Evolutionary conservation across 2,113 vertebrate species (phyloP).

Genomic region (Brachypodius melanocephalos): DNA sequence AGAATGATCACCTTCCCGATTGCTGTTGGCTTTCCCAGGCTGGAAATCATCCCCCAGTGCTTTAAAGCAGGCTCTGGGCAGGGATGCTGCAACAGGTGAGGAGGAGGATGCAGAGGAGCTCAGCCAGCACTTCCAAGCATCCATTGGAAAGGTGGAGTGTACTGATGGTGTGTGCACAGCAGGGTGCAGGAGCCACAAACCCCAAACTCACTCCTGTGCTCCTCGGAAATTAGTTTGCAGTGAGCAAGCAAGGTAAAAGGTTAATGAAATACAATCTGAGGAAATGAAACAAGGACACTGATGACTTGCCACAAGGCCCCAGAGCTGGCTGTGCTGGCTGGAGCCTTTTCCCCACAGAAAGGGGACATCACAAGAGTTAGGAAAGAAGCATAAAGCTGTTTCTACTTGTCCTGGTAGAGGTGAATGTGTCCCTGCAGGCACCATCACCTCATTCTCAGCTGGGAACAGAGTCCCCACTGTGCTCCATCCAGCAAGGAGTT

Average conservation of each 20-base stretch:
- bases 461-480: background rate
- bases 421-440: accelerated
- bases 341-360: background rate
- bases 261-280: constrained; percentile 24
- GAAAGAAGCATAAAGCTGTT: background rate
- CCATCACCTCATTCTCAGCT: background rate
- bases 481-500: background rate
- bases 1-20: accelerated
- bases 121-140: background rate
- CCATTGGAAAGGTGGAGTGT: accelerated
- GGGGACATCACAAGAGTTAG: background rate
- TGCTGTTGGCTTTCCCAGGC: background rate
- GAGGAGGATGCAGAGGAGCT: background rate
- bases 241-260: background rate
- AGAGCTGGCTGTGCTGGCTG: accelerated
- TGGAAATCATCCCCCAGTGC: background rate
- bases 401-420: accelerated
- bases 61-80: background rate
- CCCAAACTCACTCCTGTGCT: accelerated
- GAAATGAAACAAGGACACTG: constrained; percentile 1
- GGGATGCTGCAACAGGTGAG: background rate
- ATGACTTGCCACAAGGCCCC: background rate
- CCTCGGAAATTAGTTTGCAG: background rate
- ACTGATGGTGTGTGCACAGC: accelerated
- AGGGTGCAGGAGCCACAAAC: background rate